Percentiles rank a stretch among this genome's conserved stretches.
Evolutionary conservation across 2,113 vertebrate species (phyloP).

Genomic region (Pao palembangensis): DNA sequence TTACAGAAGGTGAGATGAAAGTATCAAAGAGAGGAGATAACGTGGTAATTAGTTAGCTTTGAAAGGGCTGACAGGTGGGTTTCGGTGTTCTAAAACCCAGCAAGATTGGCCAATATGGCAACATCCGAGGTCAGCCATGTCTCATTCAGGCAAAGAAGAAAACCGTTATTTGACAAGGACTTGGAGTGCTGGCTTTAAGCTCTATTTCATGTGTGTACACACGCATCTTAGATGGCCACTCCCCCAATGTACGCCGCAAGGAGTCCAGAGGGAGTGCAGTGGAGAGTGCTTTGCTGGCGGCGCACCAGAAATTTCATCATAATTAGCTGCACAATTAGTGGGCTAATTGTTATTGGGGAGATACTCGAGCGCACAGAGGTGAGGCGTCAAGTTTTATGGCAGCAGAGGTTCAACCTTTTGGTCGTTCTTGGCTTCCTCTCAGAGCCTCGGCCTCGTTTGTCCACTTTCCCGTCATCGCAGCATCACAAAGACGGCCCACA

Average conservation of each 20-base stretch:
- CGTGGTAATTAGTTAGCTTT: not conserved
- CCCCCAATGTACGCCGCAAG: not conserved
- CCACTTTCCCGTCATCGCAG: not conserved
- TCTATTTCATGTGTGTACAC: too few relatives aligned
- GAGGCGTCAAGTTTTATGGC: slow-evolving; percentile 63
- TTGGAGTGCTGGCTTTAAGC: too few relatives aligned
- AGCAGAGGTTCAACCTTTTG: slow-evolving; percentile 41
- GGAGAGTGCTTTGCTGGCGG: slow-evolving; percentile 65
- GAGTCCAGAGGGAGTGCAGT: slow-evolving; percentile 36
- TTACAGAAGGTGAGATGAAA: not conserved
- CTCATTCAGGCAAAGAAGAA: too few relatives aligned
- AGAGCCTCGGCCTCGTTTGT: not conserved
- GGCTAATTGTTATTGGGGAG: slow-evolving; percentile 74
- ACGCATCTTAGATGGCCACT: too few relatives aligned
- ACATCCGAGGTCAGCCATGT: too few relatives aligned
- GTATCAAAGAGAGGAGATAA: not conserved
- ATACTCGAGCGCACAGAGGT: slow-evolving; percentile 55
- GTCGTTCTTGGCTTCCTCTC: slow-evolving; percentile 23
- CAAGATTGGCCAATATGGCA: not conserved
- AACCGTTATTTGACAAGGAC: too few relatives aligned
- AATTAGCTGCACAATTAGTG: slow-evolving; percentile 76
- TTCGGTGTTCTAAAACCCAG: not conserved
- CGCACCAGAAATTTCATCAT: slow-evolving; percentile 71
- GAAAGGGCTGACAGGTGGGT: not conserved
- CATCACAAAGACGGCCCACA: not conserved